These are phyloP conservation scores for Albula goreensis DNA, from an alignment of 2,113 vertebrate genomes.

Conservation along the genomic window DNA sequence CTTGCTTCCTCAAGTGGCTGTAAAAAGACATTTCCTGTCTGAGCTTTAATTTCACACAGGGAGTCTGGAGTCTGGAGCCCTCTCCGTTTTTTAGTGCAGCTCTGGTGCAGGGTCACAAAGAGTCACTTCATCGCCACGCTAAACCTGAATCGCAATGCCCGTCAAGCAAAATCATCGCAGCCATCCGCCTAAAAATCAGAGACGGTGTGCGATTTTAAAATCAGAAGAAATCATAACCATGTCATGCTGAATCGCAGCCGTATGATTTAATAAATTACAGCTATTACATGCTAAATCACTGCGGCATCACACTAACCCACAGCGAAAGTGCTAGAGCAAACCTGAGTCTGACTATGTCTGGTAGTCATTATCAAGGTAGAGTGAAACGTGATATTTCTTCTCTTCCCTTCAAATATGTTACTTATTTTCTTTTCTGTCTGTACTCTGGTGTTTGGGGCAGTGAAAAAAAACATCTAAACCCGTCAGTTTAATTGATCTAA, in stretches of 20 bases:
- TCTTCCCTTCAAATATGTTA: conserved; percentile 20
- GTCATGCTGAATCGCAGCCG: neutral
- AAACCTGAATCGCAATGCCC: neutral
- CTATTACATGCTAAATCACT: neutral
- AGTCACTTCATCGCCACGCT: neutral
- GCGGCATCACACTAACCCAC: neutral
- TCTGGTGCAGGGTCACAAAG: neutral
- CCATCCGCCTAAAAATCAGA: too few relatives aligned
- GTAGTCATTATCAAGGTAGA: conserved; percentile 29
- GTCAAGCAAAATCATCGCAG: too few relatives aligned
- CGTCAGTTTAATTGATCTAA: conserved; percentile 39
- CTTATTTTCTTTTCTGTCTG: conserved; percentile 4
- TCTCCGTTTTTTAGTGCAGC: neutral
- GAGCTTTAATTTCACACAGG: neutral
- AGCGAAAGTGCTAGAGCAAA: neutral
- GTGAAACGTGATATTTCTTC: conserved; percentile 20
- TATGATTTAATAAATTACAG: neutral
- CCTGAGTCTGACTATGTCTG: conserved; percentile 16
- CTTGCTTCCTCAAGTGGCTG: neutral
- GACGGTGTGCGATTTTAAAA: too few relatives aligned
- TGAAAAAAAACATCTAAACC: conserved; percentile 15
- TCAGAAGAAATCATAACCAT: neutral
- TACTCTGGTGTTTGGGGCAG: conserved; percentile 3
- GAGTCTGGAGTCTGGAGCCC: neutral
- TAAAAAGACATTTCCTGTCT: neutral